Evolutionary conservation across 2,888 invertebrate species (phyloP), one percentile per base, ranked within the genome.

Genomic region (Charanyca ferruginea): DNA sequence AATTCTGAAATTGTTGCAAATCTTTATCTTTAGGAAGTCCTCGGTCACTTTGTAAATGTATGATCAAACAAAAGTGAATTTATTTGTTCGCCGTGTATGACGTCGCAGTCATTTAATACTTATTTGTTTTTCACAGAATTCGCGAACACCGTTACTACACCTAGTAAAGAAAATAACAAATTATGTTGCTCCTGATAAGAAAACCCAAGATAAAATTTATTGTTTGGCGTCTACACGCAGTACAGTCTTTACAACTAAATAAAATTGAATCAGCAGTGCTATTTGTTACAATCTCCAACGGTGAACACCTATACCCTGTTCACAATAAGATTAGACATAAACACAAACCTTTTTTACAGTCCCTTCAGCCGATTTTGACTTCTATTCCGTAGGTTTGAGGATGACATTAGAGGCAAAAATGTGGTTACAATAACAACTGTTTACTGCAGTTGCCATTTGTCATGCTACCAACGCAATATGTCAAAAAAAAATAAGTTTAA

Each of bases 131-230:
- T 38, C 45, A 11, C 18, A 41, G 49, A 62, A 79, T 45, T 73
- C 38, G 25, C 55, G 52, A 67, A 52, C 20, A 54, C 53, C 28
- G 41, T 67, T 65, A 49, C 28, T 28, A 38, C 38, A 38, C 35
- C 28, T n/a, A 55, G 51, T 52, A 54, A 41, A 44, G 61, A 68
- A 75, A 57, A 66, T 62, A 73, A 61, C 61, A 41, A 66, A 67
- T 59, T 73, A 55, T 63, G 44, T 51, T 32, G 55, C 52, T 42
- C 20, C 32, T 71, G 79, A 81, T 79, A 79, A 79, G 75, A 61
- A 73, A 81, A 78, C 38, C 66, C 65, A 49, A 68, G 79, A 79
- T 79, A 79, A 72, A 59, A n/a, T 66, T 79, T 63, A 79, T 70
- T 63, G 62, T 28, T 66, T 45, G 38, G 25, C 58, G 44, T 62